Percentiles rank a stretch among this genome's conserved stretches.
Conservation (phyloP, 2,888 invertebrate species). For the Liposcelis brunnea region DNA sequence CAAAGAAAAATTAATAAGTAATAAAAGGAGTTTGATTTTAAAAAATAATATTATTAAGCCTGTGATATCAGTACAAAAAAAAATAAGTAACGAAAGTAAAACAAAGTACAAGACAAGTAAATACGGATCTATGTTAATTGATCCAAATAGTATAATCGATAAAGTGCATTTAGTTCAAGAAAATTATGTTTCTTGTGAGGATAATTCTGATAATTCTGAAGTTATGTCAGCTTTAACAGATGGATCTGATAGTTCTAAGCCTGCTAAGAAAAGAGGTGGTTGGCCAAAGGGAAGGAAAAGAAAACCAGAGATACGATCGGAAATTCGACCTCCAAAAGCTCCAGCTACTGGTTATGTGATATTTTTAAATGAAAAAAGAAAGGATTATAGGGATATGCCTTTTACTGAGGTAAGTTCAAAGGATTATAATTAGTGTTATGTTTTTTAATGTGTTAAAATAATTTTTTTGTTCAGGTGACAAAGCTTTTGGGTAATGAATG, state of each 20-base stretch:
- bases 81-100: too few relatives aligned
- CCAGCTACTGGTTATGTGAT: slow-evolving; percentile 39
- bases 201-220: slow-evolving; percentile 4
- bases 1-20: too few relatives aligned
- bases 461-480: slow-evolving; percentile 24
- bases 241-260: background rate
- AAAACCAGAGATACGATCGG: slow-evolving; percentile 31
- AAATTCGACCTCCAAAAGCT: slow-evolving; percentile 33
- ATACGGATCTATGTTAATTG: too few relatives aligned
- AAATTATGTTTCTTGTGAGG: too few relatives aligned
- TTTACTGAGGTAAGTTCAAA: slow-evolving; percentile 30
- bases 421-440: slow-evolving; percentile 1
- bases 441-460: background rate
- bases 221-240: background rate
- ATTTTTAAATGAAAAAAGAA: slow-evolving; percentile 35
- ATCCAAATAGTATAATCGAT: too few relatives aligned
- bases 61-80: too few relatives aligned
- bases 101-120: too few relatives aligned
- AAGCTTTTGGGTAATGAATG: slow-evolving; percentile 38
- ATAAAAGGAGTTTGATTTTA: too few relatives aligned
- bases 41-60: too few relatives aligned
- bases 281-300: slow-evolving; percentile 43
- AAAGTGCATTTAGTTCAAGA: too few relatives aligned
- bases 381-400: slow-evolving; percentile 34
- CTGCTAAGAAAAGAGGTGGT: slow-evolving; percentile 32